A percentile compares a stretch with the other conserved stretches of the same genome.
phyloP scores from a whole-genome alignment of 1,140 invertebrate genomes.

The Formica exsecta region DNA sequence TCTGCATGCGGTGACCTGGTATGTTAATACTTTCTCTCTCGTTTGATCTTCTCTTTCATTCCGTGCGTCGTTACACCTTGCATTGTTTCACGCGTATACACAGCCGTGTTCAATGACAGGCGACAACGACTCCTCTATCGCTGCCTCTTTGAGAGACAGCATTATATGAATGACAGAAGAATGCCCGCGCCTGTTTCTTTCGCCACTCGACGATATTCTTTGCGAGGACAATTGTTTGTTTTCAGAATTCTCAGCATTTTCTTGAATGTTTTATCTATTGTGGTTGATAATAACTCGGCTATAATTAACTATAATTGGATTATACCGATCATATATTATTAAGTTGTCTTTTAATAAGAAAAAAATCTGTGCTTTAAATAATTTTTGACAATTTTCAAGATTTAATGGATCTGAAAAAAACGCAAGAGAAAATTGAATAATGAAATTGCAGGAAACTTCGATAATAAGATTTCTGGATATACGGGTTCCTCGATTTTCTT shows the following conservation, averaged over 20 bases:
- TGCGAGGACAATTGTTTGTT: not conserved
- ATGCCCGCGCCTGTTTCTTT: not conserved
- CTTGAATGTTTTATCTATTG: too few relatives aligned
- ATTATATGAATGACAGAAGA: constrained; percentile 20
- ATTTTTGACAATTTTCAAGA: too few relatives aligned
- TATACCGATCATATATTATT: too few relatives aligned
- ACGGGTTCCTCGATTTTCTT: too few relatives aligned
- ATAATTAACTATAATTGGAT: too few relatives aligned
- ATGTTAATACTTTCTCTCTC: constrained; percentile 67
- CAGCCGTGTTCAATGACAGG: constrained; percentile 31
- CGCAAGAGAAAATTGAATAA: too few relatives aligned
- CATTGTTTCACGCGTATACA: constrained; percentile 44
- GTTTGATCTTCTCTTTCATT: constrained; percentile 64
- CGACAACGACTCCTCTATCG: constrained; percentile 41
- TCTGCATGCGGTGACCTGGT: constrained; percentile 25
- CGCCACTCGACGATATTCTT: not conserved
- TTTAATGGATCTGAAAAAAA: too few relatives aligned
- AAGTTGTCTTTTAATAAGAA: too few relatives aligned
- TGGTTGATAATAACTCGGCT: too few relatives aligned
- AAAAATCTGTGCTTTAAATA: too few relatives aligned
- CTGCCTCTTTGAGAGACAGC: not conserved
- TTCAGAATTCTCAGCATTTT: not conserved
- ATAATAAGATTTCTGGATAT: too few relatives aligned
- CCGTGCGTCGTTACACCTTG: constrained; percentile 50
- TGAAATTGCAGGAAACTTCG: too few relatives aligned